phyloP scores from a whole-genome alignment of 2,888 invertebrate species.

The Holacanthella duospinosa region DNA sequence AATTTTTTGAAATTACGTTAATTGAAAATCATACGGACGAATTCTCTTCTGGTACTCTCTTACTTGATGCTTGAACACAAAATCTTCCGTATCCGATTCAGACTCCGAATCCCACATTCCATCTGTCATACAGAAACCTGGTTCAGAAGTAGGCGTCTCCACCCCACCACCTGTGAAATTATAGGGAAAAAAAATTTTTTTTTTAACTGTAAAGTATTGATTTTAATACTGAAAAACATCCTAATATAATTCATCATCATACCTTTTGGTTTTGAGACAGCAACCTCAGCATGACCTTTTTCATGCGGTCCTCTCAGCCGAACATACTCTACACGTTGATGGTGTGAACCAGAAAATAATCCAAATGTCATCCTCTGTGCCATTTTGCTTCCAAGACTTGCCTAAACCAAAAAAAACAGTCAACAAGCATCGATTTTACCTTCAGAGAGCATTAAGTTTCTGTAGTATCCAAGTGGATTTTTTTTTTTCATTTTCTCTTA shows the following conservation, averaged over 20 bases:
- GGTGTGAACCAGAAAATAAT: constrained; percentile 59
- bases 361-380: constrained; percentile 93
- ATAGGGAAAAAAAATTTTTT: constrained; percentile 10
- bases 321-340: constrained; percentile 89
- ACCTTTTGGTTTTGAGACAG: constrained; percentile 83
- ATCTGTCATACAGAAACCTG: constrained; percentile 69
- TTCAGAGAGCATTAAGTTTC: no score
- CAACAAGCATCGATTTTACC: no score
- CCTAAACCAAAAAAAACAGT: constrained; percentile 54
- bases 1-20: no score
- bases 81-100: constrained; percentile 77
- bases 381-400: constrained; percentile 84
- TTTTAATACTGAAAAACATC: no score
- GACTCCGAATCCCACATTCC: constrained; percentile 75
- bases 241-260: no score
- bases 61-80: constrained; percentile 67
- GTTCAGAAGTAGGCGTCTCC: constrained; percentile 90
- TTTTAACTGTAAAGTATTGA: no score
- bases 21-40: neutral
- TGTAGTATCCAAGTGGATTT: no score
- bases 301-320: constrained; percentile 92
- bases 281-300: constrained; percentile 94
- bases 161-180: constrained; percentile 61
- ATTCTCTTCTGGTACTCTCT: constrained; percentile 6
- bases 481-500: no score